Conservation (phyloP, 2,888 invertebrate species). For the Habroteleia sp. region DNA sequence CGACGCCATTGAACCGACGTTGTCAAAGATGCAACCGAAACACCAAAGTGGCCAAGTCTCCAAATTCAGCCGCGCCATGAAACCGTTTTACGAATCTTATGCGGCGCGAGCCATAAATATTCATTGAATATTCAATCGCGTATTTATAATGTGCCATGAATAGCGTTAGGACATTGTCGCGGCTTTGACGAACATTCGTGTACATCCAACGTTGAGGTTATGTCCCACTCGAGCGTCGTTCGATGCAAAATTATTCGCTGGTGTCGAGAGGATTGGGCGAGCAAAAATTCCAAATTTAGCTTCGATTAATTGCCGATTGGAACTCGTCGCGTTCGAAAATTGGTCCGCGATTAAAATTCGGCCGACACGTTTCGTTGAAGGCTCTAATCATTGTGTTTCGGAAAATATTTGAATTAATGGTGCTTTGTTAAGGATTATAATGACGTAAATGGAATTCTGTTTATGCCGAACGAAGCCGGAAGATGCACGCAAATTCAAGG, state of each 20-base stretch:
- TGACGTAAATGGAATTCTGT: no score
- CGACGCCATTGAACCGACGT: not conserved
- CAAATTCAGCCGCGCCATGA: no score
- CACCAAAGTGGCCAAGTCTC: not conserved
- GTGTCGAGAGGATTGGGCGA: no score
- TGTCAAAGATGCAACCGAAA: not conserved
- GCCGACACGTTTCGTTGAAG: no score
- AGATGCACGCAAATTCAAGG: no score
- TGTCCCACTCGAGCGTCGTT: conserved; percentile 5
- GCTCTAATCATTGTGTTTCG: no score
- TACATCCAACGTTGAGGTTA: conserved; percentile 2
- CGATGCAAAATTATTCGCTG: conserved; percentile 6
- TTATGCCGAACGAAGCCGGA: no score
- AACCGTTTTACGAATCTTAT: conserved; percentile 7
- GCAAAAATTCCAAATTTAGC: not conserved
- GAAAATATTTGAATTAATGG: no score
- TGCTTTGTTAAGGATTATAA: no score
- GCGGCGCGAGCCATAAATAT: conserved; percentile 11
- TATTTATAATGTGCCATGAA: conserved; percentile 24
- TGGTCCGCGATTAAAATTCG: no score
- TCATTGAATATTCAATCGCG: conserved; percentile 23
- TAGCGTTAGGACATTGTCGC: conserved; percentile 4
- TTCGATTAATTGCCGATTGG: no score
- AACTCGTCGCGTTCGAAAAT: no score
- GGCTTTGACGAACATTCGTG: conserved; percentile 13